Conservation (phyloP, 1,140 invertebrate species). For the Papilio polyxenes region DNA sequence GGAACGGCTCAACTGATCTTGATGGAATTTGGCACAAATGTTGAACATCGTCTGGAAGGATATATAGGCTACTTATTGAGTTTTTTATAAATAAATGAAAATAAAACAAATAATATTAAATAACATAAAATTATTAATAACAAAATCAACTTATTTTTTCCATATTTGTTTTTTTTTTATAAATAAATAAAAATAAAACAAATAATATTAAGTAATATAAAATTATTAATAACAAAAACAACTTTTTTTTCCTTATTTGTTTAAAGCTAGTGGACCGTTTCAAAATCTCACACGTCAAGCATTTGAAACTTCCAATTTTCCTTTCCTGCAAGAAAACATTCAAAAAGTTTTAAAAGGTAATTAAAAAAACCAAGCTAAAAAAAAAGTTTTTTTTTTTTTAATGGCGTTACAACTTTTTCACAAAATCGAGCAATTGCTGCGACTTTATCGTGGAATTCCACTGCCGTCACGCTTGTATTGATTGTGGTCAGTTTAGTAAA, state of each 20-base stretch:
- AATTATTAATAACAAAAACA: slow-evolving; percentile 27
- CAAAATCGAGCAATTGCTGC: too few species aligned
- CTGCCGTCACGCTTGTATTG: too few species aligned
- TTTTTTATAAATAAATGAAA: not conserved
- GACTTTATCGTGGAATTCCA: too few species aligned
- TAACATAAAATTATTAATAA: slow-evolving; percentile 13
- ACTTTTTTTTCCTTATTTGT: not conserved
- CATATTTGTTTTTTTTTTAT: too few species aligned
- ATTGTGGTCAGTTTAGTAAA: too few species aligned
- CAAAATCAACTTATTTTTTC: not conserved
- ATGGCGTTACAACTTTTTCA: too few species aligned
- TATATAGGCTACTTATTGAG: too few species aligned
- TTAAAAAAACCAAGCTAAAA: not conserved
- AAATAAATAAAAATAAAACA: not conserved
- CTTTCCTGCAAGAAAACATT: slow-evolving; percentile 45
- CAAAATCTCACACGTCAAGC: not conserved
- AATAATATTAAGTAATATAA: not conserved
- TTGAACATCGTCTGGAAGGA: too few species aligned
- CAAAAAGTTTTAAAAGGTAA: not conserved
- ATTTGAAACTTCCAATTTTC: slow-evolving; percentile 45
- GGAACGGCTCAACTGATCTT: too few species aligned
- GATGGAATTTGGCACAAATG: too few species aligned
- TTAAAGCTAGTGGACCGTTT: not conserved
- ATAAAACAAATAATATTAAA: not conserved
- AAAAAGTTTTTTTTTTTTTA: not conserved